These are phyloP conservation scores for Melierax canorus DNA, from an alignment of 2,113 vertebrate species.

Conservation along the genomic window DNA sequence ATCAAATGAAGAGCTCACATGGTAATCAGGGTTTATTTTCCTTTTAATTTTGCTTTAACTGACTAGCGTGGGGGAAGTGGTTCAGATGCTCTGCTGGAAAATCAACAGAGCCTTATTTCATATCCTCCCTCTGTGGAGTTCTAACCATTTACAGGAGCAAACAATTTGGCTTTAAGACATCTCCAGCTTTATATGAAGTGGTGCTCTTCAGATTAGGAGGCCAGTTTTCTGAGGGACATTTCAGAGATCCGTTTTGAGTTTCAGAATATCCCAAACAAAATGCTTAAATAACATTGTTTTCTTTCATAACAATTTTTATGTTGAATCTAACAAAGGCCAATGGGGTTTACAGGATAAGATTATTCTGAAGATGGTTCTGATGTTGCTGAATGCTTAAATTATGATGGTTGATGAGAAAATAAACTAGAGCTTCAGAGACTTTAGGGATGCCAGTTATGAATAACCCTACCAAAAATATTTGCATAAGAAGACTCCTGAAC, in stretches of 20 bases:
- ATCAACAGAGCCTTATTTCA: slow-evolving; percentile 15
- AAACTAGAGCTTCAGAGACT: not conserved
- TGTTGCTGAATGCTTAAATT: not conserved
- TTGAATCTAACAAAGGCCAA: not conserved
- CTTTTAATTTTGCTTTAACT: not conserved
- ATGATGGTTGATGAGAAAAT: not conserved
- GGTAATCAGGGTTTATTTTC: not conserved
- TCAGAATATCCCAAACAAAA: not conserved
- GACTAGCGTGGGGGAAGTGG: not conserved
- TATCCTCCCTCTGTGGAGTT: not conserved
- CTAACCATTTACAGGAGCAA: not conserved
- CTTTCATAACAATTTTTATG: not conserved
- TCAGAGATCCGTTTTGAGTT: not conserved
- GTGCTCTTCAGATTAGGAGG: not conserved
- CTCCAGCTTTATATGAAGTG: not conserved
- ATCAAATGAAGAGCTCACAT: not conserved
- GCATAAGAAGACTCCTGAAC: not conserved
- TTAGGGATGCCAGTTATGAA: not conserved
- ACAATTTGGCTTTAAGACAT: not conserved
- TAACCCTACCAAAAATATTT: not conserved
- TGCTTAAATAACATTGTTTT: not conserved
- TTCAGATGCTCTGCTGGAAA: slow-evolving; percentile 6
- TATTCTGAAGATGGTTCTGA: not conserved
- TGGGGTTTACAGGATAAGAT: not conserved
- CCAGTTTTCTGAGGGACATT: not conserved